Percentiles rank a stretch among this genome's conserved stretches.
Conservation (phyloP, 2,113 vertebrate species). For the Mastomys coucha region DNA sequence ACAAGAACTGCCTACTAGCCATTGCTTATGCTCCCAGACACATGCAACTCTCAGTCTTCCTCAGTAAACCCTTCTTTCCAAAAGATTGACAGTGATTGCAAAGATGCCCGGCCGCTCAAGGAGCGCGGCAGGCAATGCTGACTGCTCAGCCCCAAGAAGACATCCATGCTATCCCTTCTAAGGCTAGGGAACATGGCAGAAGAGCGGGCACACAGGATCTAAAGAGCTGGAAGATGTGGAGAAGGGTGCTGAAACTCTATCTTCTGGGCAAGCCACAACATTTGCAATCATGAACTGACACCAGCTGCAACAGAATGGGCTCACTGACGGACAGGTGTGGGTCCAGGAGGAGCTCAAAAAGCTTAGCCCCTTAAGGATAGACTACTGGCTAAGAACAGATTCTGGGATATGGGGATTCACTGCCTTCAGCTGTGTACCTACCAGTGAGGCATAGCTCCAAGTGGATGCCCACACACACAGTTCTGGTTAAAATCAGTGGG, state of each 20-base stretch:
- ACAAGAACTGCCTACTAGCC: neutral
- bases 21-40: neutral
- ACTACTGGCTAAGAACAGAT: neutral
- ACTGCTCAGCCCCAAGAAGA: neutral
- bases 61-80: neutral
- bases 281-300: neutral
- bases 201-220: neutral
- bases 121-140: neutral
- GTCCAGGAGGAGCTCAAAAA: neutral
- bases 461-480: too few species aligned
- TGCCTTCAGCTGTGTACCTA: neutral
- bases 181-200: neutral
- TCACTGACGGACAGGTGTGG: neutral
- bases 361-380: neutral
- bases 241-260: neutral
- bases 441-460: neutral
- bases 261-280: neutral
- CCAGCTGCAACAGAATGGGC: neutral
- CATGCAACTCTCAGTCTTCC: neutral
- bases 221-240: neutral
- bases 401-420: neutral
- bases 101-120: neutral
- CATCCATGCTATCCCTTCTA: neutral
- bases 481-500: neutral
- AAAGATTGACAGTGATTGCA: too few species aligned